Evolutionary conservation across 2,888 invertebrate genomes (phyloP).

Genomic region (Phengaris alcon): DNA sequence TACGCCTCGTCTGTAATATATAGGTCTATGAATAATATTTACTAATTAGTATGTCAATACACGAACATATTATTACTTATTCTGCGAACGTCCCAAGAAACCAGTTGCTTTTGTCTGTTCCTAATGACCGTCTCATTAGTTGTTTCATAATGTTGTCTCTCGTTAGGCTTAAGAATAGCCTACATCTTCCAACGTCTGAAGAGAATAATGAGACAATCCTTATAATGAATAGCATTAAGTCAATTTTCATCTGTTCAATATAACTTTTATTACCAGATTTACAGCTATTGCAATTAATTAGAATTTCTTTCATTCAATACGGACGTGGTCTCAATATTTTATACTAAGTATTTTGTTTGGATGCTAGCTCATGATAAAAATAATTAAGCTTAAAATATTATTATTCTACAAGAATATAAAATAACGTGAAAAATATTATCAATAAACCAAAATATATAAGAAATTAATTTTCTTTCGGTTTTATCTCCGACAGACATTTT

Average conservation of each 20-base stretch:
- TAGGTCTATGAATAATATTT: no score
- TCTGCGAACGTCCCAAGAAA: not conserved
- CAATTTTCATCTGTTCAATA: not conserved
- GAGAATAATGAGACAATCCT: not conserved
- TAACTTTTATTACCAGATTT: no score
- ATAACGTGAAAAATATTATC: not conserved
- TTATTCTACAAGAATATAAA: not conserved
- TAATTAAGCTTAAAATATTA: not conserved
- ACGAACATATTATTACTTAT: not conserved
- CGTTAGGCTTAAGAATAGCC: constrained; percentile 8
- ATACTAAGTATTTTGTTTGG: not conserved
- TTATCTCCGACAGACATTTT: not conserved
- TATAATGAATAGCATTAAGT: not conserved
- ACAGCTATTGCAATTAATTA: no score
- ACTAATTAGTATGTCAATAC: not conserved
- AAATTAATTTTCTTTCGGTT: constrained; percentile 17
- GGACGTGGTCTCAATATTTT: no score
- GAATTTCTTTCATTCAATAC: no score
- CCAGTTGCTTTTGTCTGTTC: not conserved
- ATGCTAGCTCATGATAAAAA: not conserved
- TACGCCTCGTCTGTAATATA: no score
- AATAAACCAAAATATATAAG: not conserved
- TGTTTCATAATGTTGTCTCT: constrained; percentile 9
- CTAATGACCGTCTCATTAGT: constrained; percentile 10
- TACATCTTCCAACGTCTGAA: not conserved